Evolutionary conservation across 2,113 vertebrate species (phyloP).

Genomic region (Eudorcas thomsonii): DNA sequence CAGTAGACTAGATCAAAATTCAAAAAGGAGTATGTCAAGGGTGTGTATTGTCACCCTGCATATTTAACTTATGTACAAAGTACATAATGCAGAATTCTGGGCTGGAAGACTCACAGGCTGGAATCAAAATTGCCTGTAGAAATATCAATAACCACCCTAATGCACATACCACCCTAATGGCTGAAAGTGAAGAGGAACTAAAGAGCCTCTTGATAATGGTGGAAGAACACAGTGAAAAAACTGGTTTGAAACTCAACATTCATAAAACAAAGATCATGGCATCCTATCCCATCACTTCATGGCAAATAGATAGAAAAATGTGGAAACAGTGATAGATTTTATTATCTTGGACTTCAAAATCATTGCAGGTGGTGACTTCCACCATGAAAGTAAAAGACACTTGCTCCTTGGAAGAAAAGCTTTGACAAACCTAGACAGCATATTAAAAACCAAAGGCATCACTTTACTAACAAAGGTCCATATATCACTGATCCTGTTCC

Average conservation of each 20-base stretch:
- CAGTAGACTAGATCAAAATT: neutral
- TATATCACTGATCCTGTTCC: neutral
- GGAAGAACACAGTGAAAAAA: neutral
- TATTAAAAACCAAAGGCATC: neutral
- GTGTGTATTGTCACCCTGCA: neutral
- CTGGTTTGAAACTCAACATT: neutral
- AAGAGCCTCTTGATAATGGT: neutral
- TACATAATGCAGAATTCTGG: neutral
- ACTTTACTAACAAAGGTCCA: neutral
- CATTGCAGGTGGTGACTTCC: neutral
- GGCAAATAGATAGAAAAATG: neutral
- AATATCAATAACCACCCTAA: neutral
- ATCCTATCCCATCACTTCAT: neutral
- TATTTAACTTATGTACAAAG: neutral
- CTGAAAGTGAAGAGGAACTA: neutral
- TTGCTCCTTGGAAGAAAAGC: neutral
- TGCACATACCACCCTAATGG: neutral
- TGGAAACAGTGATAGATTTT: neutral
- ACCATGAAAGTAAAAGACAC: neutral
- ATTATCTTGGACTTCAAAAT: neutral
- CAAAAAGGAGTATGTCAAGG: neutral
- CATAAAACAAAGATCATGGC: neutral
- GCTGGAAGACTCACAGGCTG: neutral
- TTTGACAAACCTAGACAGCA: neutral
- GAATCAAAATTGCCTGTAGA: neutral